Base-by-base conservation (phyloP, 2,888 invertebrate genomes). In the Leptopterna dolabrata region DNA sequence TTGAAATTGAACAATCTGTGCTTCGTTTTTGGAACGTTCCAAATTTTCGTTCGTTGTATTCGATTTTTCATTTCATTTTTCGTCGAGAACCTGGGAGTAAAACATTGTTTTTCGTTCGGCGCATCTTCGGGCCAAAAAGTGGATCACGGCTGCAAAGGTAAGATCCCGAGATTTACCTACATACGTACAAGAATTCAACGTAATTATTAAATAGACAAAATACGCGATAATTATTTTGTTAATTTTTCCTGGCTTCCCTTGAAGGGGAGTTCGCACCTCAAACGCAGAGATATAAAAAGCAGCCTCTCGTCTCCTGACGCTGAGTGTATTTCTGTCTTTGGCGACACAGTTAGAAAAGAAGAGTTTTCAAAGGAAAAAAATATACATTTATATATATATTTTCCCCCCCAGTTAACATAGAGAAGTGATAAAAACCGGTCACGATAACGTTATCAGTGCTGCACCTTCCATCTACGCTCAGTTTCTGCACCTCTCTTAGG, bases 211-310 rank as follows among this genome's bases (percentile, higher is more conserved):
- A 9, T 9, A 16, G 3, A 3, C 73, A 24, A 19, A 19, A 14
- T 27, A 19, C 73, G 27, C 24, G 24, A 0, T n/a, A 27, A 9
- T 63, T 4, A 36, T 41, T 76, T 51, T 51, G 36, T n/a, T n/a
- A 55, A 30, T 27, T 27, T 55, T 30, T 45, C 51, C 27, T 16
- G 6, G 47, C 0, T 24, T 55, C 30, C 29, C 29, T 81, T 29
- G 29, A 55, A 81, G 45, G 30, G 81, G 43, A 51, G 81, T 55
- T 85, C 85, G 51, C 47, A 85, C 85, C 85, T 85, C 85, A 45
- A 85, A 85, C 85, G 85, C 85, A n/a, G 63, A 83, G 85, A 71
- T 85, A 85, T 85, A 73, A 85, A 85, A 85, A 85, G 85, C 85
- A 63, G 13, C n/a, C 43, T 45, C 41, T 73, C 73, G 73, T 71